Base-by-base conservation (phyloP, 2,797 vertebrate genomes). In the Leptodactylus fallax region DNA sequence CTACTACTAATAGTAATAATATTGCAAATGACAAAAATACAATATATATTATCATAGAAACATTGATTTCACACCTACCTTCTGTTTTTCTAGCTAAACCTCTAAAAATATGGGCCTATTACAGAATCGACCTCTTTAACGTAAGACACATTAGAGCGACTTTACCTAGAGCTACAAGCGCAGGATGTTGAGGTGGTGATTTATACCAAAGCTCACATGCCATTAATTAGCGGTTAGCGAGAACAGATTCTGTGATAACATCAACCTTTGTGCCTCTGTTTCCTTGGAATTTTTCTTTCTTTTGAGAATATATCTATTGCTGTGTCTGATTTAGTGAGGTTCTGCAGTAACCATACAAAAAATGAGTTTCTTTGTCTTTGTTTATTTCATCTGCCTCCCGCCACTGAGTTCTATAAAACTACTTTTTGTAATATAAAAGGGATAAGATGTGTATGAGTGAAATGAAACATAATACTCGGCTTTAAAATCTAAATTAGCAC, bases 401-500 rank as follows among this genome's bases (percentile, higher is more conserved):
- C n/a, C 63, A 69, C 65, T 69, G 45, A 56, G 53, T n/a, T 45
- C 25, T 79, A 56, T 53, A 79, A 56, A 67, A 67, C n/a, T 1
- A 27, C 36, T 53, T 69, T 21, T 25, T 55, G 23, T 83, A 71
- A 71, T 71, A 21, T 69, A 67, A 27, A 81, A 55, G 60, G 79
- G 27, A 45, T 82, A 79, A 67, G 58, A 49, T 6, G 10, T 49
- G 55, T 61, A 67, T 79, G 16, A 69, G 25, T 23, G 53, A 80
- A 80, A 74, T 55, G 17, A 85, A 88, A 80, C 63, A 16, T 72
- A 60, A 55, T 71, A 21, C 63, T 49, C 55, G 9, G 12, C 55
- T 72, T 72, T 79, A 80, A 72, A 47, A 63, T 85, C 23, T 55
- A 65, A 79, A 81, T 88, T 88, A 81, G 58, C n/a, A 74, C 51